Conservation (phyloP, 1,140 invertebrate species). For the Forficula auricularia region DNA sequence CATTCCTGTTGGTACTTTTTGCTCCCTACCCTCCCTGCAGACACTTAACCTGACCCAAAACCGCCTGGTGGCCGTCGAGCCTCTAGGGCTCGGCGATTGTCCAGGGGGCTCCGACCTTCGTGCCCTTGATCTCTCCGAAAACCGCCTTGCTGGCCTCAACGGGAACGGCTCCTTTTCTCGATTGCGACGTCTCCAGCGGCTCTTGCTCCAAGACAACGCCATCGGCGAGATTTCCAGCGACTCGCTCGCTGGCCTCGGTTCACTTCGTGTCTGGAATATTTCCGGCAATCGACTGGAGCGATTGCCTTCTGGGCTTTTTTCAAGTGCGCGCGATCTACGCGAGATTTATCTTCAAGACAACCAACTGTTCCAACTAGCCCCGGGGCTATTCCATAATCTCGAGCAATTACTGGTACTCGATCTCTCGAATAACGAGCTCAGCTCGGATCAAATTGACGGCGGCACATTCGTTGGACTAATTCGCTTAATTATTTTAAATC, state of each 20-base stretch:
- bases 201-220: constrained; percentile 66
- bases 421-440: constrained; percentile 69
- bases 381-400: constrained; percentile 63
- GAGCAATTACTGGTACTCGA: constrained; percentile 71
- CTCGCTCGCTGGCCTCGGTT: constrained; percentile 52
- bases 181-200: constrained; percentile 51
- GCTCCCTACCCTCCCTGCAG: constrained; percentile 56
- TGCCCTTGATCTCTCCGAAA: constrained; percentile 58
- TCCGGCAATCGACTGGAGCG: constrained; percentile 61
- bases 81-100: constrained; percentile 43
- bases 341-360: constrained; percentile 71
- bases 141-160: constrained; percentile 48
- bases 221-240: constrained; percentile 62
- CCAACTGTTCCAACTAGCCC: constrained; percentile 55
- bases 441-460: constrained; percentile 61
- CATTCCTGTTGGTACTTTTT: constrained; percentile 55
- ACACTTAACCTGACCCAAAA: constrained; percentile 69
- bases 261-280: constrained; percentile 61
- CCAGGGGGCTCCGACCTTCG: constrained; percentile 41
- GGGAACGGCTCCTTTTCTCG: constrained; percentile 53
- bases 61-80: constrained; percentile 49
- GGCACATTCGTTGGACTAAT: constrained; percentile 69
- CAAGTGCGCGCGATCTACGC: constrained; percentile 52
- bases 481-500: constrained; percentile 62
- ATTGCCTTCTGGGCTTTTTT: constrained; percentile 60